These are phyloP conservation scores for Cherax quadricarinatus DNA, from an alignment of 1,140 invertebrate genomes.

Conservation along the genomic window DNA sequence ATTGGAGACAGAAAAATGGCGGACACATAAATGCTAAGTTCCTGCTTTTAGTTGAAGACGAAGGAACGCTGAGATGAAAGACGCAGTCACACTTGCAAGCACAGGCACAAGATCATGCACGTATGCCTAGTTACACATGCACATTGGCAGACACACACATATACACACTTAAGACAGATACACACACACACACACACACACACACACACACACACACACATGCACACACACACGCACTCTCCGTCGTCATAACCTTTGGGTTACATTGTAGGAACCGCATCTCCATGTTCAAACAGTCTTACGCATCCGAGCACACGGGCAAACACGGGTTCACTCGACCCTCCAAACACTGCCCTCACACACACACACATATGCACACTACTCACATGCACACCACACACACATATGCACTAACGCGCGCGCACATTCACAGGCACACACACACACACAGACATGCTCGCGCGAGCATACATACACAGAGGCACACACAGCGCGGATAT, in stretches of 20 bases:
- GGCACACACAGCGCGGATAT: neutral
- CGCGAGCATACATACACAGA: too few species aligned
- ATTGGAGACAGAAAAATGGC: too few species aligned
- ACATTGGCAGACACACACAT: neutral
- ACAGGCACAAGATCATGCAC: neutral
- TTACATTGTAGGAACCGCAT: neutral
- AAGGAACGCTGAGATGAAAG: neutral
- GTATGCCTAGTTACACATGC: neutral
- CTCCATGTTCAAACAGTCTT: neutral
- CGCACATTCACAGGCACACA: too few species aligned
- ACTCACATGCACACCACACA: too few species aligned
- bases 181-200: neutral
- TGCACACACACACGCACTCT: neutral
- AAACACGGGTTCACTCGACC: neutral
- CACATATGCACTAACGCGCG: too few species aligned
- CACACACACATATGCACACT: neutral
- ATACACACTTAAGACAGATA: neutral
- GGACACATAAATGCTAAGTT: neutral
- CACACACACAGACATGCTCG: too few species aligned
- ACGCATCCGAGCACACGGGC: neutral
- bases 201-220: slow-evolving; percentile 19
- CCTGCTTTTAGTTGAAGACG: neutral
- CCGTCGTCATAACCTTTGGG: neutral
- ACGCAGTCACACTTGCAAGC: neutral
- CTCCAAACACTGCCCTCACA: neutral